Base-by-base conservation (phyloP, 1,140 invertebrate species). In the Carcinoscorpius rotundicauda region DNA sequence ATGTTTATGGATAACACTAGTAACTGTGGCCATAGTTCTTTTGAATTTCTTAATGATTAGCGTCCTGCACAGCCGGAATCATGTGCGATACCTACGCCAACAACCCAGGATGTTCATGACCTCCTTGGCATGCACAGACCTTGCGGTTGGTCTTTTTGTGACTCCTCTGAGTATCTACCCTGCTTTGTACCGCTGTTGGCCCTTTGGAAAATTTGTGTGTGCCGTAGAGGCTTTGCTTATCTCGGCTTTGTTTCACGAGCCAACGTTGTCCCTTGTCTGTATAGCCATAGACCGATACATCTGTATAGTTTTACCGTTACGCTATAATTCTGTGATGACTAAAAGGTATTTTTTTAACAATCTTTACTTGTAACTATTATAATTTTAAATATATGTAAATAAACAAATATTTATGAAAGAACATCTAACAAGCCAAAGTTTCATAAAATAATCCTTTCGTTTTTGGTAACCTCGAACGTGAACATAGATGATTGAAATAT, bases 51-150 rank as follows among this genome's bases (percentile, higher is more conserved):
- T 48, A 10, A 64, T 52, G 49, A 64, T 64, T 51, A 4, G 62
- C 2, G 52, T 64, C 6, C 63, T 64, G 10, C 63, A 64, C 56
- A 64, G 63, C 50, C 62, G 62, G 51, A 48, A 64, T 10, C 62
- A 64, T 52, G 62, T 58, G 11, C 52, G 63, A 6, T 52, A 63
- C 50, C 55, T 64, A 62, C 60, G 63, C n/a, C 58, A 64, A n/a
- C 50, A 62, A 50, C 63, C 63, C 6, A 64, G 62, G 53, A 64
- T 52, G 11, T 52, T 64, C 11, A 64, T 64, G 63, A 64, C 63
- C 10, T 64, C 63, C 5, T 58, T 64, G 8, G 62, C 63, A 62
- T 60, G 62, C 9, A 64, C 63, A 10, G 63, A 64, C 48, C 58
- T 64, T 6, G 49, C 63, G 8, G 52, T 64, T 6, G 63, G 63